phyloP scores from a whole-genome alignment of 2,888 invertebrate species.

The Diarsia rubi region DNA sequence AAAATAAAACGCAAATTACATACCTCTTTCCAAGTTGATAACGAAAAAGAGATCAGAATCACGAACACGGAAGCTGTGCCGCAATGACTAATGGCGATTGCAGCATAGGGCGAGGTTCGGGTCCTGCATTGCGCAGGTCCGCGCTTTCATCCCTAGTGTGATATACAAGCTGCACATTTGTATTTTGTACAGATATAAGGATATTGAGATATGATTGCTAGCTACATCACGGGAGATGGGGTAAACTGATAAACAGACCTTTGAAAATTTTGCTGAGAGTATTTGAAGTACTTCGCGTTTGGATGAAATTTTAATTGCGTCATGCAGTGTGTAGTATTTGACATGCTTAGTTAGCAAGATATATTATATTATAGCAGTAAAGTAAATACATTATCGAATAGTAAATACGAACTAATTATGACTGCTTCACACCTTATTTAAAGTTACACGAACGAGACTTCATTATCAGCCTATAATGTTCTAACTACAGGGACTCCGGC shows the following conservation, averaged over 20 bases:
- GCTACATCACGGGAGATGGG: not conserved
- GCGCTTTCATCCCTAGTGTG: not conserved
- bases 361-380: not conserved
- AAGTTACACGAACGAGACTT: too few species aligned
- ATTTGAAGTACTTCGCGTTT: not conserved
- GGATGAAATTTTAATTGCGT: not conserved
- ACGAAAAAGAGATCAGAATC: not conserved
- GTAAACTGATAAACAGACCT: too few species aligned
- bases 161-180: not conserved
- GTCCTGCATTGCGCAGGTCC: constrained; percentile 30
- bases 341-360: not conserved
- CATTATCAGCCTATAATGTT: too few species aligned
- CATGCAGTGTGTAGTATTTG: not conserved
- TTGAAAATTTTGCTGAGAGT: not conserved
- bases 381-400: not conserved
- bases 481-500: too few species aligned
- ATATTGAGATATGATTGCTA: not conserved
- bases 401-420: not conserved
- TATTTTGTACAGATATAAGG: not conserved
- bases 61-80: not conserved
- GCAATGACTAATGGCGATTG: constrained; percentile 1
- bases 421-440: not conserved
- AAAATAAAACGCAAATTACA: not conserved
- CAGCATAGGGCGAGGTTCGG: not conserved
- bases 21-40: constrained; percentile 3